Evolutionary conservation across 2,113 vertebrate species (phyloP).

Genomic region (Chaetorhynchus papuensis): DNA sequence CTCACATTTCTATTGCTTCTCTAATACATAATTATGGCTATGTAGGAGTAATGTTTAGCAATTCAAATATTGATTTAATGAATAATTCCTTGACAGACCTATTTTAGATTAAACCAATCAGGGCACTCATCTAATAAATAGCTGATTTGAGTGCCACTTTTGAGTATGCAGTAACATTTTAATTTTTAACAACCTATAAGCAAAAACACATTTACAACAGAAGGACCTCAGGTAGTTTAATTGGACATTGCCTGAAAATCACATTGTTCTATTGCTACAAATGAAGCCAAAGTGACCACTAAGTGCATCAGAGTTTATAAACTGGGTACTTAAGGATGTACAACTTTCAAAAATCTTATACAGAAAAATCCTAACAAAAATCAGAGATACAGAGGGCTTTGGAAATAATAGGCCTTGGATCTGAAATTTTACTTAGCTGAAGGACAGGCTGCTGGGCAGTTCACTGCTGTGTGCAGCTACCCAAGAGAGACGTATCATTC

Average conservation of each 20-base stretch:
- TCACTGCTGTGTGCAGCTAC: slow-evolving; percentile 23
- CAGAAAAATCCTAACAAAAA: not conserved
- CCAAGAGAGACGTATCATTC: not conserved
- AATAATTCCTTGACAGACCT: slow-evolving; percentile 14
- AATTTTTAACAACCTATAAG: not conserved
- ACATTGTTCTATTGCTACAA: slow-evolving; percentile 41
- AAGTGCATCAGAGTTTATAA: not conserved
- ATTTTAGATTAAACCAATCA: slow-evolving; percentile 18
- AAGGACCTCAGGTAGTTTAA: slow-evolving; percentile 37
- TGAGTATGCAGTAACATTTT: not conserved
- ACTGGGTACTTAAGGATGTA: not conserved
- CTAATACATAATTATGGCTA: slow-evolving; percentile 51
- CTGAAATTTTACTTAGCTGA: slow-evolving; percentile 11
- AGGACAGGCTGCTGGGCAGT: slow-evolving; percentile 1
- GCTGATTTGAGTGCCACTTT: not conserved
- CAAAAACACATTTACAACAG: slow-evolving; percentile 16
- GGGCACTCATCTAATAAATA: not conserved
- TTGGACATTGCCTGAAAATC: not conserved
- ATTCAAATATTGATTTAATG: slow-evolving; percentile 42
- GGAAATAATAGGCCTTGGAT: not conserved
- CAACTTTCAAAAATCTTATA: not conserved
- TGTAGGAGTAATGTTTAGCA: not conserved
- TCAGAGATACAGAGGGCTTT: not conserved
- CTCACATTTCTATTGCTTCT: slow-evolving; percentile 37
- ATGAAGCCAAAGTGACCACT: slow-evolving; percentile 26